Evolutionary conservation across 2,888 invertebrate genomes (phyloP), one percentile per base, ranked within the genome.

Genomic region (Amitus sp.): DNA sequence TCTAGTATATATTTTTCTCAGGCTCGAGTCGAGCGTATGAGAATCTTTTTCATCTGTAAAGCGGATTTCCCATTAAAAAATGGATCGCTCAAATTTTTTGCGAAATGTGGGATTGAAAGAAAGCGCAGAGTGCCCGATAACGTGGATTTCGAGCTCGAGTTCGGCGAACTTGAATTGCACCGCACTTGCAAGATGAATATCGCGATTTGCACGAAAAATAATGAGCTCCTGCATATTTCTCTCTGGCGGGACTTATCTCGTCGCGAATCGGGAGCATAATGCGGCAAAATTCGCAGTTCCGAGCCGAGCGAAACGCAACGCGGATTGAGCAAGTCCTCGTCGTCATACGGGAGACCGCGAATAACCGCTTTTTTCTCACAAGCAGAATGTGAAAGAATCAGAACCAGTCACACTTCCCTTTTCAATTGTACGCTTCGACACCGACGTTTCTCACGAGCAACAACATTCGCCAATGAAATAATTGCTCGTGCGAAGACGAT

Each of bases 391-490:
- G 42, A 57, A 64, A 61, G 58, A 60, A 63, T 66, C 55, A 60
- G 49, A 50, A 47, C 52, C 53, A 54, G 63, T 66, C 58, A 58
- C 58, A 62, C 65, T 59, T 62, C 52, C 64, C 63, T 58, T 56
- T 57, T 51, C 53, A 56, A 61, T 64, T 64, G 55, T 39, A 53
- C 13, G 18, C 9, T 39, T 49, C 48, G 60, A 70, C 67, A 68
- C 68, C 67, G 65, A 62, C 64, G 62, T 23, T 70, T 70, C 70
- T 60, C 70, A 70, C 70, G 68, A 58, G 58, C 66, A 59, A 61
- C 55, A 60, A 61, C 55, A 60, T 63, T 58, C 56, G 65, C 66
- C 67, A 66, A 66, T 67, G 60, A 63, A 65, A 69, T 65, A 65
- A 69, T 67, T 65, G 62, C 42, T 53, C 47, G 19, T 47, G 47